phyloP scores from a whole-genome alignment of 2,113 vertebrate genomes.

The Oxygymnocypris stewartii region DNA sequence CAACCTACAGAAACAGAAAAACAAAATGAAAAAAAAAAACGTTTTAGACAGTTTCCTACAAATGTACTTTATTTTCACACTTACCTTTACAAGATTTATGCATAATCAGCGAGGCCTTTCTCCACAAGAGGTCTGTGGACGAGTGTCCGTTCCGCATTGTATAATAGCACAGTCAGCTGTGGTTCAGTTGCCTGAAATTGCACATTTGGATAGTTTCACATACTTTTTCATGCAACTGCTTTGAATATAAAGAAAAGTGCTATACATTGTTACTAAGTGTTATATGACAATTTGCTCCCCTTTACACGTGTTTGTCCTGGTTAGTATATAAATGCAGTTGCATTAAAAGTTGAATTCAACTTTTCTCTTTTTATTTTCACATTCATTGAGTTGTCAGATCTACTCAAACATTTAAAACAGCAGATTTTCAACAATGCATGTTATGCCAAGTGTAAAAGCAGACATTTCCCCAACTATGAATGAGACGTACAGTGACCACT shows the following conservation, averaged over 20 bases:
- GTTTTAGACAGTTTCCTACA: background rate
- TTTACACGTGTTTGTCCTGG: background rate
- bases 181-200: constrained; percentile 74
- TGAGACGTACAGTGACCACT: constrained; percentile 73
- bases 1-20: background rate
- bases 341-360: background rate
- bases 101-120: constrained; percentile 81
- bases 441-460: background rate
- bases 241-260: background rate
- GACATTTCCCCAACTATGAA: too few relatives aligned
- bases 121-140: constrained; percentile 82
- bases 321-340: background rate
- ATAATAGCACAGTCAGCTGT: constrained; percentile 79
- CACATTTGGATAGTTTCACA: constrained; percentile 12
- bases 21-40: background rate
- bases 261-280: background rate
- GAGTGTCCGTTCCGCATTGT: constrained; percentile 69
- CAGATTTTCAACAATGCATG: background rate
- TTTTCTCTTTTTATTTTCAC: background rate
- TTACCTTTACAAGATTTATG: constrained; percentile 55
- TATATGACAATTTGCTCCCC: background rate
- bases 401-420: background rate
- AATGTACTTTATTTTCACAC: background rate
- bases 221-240: background rate
- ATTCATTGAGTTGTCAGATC: background rate